Conservation (phyloP, 2,888 invertebrate species). For the Omphaloscelis lunosa region DNA sequence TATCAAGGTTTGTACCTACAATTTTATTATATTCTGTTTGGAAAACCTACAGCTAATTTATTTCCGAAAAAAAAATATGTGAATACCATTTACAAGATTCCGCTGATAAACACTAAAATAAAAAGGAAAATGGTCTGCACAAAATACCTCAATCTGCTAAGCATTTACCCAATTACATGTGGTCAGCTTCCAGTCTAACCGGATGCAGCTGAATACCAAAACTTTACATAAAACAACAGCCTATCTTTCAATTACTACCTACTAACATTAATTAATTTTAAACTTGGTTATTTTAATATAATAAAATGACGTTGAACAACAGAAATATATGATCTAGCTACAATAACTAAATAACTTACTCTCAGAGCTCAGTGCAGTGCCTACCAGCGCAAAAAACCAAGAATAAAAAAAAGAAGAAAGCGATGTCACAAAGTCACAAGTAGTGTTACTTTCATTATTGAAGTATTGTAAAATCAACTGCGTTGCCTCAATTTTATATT, state of each 20-base stretch:
- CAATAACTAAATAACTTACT: constrained; percentile 13
- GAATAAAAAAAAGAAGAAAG: constrained; percentile 57
- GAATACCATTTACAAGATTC: background rate
- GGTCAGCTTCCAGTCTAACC: background rate
- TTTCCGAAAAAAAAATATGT: no score
- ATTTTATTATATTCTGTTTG: background rate
- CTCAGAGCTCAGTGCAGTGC: background rate
- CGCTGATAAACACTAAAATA: background rate
- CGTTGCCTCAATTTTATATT: constrained; percentile 2
- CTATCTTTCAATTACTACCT: background rate
- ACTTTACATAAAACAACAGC: background rate
- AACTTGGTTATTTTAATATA: background rate
- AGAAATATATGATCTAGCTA: background rate
- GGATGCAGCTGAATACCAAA: background rate
- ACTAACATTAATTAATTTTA: background rate
- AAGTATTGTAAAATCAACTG: constrained; percentile 31
- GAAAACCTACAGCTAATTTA: background rate
- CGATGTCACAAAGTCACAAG: constrained; percentile 59
- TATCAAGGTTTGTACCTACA: constrained; percentile 90
- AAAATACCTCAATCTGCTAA: background rate
- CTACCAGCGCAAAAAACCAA: constrained; percentile 30
- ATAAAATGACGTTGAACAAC: background rate
- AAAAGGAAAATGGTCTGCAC: background rate
- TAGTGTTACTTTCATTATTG: constrained; percentile 51
- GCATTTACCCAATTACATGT: background rate